phyloP scores from a whole-genome alignment of 2,888 invertebrate genomes.

The Lymantria monacha region DNA sequence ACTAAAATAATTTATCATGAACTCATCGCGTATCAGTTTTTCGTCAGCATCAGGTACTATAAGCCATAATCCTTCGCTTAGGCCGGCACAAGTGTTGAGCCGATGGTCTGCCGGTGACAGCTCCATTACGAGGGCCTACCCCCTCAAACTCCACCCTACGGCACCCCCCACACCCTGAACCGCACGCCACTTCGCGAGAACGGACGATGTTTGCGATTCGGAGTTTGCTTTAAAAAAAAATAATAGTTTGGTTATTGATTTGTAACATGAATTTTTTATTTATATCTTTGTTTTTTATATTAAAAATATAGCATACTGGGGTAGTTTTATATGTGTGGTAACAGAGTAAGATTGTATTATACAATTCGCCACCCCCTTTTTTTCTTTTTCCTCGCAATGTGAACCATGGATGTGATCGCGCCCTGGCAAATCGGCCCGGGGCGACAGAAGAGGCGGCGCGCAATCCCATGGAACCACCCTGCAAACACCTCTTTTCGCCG shows the following conservation, averaged over 20 bases:
- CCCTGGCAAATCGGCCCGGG: too few relatives aligned
- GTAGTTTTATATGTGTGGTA: too few relatives aligned
- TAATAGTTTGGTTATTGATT: conserved; percentile 4
- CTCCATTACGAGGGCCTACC: conserved; percentile 36
- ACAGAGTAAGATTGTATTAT: too few relatives aligned
- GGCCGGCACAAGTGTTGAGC: conserved; percentile 40
- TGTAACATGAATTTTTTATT: not conserved
- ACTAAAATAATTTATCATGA: not conserved
- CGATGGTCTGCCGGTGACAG: conserved; percentile 42
- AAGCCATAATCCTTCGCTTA: conserved; percentile 43
- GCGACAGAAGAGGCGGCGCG: too few relatives aligned
- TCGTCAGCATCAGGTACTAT: conserved; percentile 26
- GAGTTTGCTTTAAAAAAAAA: conserved; percentile 21
- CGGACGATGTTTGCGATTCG: conserved; percentile 31
- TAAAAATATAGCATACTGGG: not conserved
- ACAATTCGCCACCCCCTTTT: too few relatives aligned
- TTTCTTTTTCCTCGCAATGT: too few relatives aligned
- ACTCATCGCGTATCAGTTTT: conserved; percentile 9
- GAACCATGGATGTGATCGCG: too few relatives aligned
- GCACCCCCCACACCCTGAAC: conserved; percentile 8
- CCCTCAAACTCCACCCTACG: conserved; percentile 7
- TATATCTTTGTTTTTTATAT: not conserved
- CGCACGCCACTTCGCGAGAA: conserved; percentile 24
- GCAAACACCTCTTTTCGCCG: too few relatives aligned
- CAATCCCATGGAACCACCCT: too few relatives aligned